A percentile compares a stretch with the other conserved stretches of the same genome.
Conservation (phyloP, 92 coral and sea anemone genomes). For the Bergia sp. region DNA sequence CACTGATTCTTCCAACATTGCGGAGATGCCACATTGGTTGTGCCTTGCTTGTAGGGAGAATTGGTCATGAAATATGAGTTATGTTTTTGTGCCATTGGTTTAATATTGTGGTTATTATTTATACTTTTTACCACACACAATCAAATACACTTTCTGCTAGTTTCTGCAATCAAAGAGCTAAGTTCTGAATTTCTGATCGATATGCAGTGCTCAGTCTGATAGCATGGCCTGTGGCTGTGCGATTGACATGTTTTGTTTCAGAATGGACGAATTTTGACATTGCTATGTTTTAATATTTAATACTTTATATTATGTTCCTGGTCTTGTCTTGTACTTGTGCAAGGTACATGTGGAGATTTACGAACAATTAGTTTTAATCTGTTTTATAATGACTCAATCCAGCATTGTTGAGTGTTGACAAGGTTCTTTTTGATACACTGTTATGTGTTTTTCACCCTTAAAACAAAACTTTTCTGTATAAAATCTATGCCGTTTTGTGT, state of each 20-base stretch:
- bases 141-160: constrained; percentile 12
- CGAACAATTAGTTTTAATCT: constrained; percentile 28
- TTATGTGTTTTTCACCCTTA: constrained; percentile 26
- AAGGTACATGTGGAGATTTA: constrained; percentile 22
- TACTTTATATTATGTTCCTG: constrained; percentile 27
- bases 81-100: constrained; percentile 18
- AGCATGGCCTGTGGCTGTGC: constrained; percentile 33
- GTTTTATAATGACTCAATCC: constrained; percentile 13
- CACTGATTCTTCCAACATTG: constrained; percentile 17
- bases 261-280: constrained; percentile 28
- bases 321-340: constrained; percentile 25
- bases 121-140: constrained; percentile 24
- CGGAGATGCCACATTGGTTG: constrained; percentile 45
- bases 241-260: constrained; percentile 7
- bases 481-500: constrained; percentile 27
- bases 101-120: not conserved
- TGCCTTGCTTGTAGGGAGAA: constrained; percentile 43
- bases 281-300: constrained; percentile 26
- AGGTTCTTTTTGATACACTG: constrained; percentile 25
- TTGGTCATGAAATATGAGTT: constrained; percentile 36
- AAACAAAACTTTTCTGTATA: constrained; percentile 29
- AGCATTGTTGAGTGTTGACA: constrained; percentile 17
- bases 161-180: constrained; percentile 12
- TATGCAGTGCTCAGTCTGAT: constrained; percentile 32
- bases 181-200: constrained; percentile 27